These are phyloP conservation scores for Ellobius talpinus DNA, from an alignment of 2,113 vertebrate species.

Conservation along the genomic window DNA sequence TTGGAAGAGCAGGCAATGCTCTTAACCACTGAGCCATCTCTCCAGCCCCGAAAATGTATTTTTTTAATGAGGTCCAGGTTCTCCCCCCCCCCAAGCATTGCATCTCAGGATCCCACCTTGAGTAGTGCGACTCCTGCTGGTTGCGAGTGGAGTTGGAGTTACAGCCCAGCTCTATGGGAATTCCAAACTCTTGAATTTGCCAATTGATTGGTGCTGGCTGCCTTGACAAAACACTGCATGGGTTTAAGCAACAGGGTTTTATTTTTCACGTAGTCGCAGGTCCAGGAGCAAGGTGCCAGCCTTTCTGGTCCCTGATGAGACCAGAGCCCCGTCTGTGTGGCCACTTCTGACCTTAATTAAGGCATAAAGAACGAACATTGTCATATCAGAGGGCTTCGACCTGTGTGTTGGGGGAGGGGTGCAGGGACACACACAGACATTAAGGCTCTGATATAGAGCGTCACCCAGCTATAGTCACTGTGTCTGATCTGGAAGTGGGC, in stretches of 20 bases:
- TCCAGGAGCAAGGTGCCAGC: neutral
- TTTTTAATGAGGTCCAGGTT: fast-evolving
- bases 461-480: neutral
- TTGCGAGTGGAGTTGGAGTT: neutral
- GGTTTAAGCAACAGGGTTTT: fast-evolving
- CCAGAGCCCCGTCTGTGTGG: neutral
- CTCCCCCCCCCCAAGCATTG: fast-evolving
- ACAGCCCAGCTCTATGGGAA: neutral
- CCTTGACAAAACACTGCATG: fast-evolving
- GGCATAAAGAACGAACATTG: fast-evolving
- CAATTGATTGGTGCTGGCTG: fast-evolving
- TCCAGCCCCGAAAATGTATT: too few species aligned
- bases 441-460: too few species aligned
- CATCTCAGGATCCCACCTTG: fast-evolving
- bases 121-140: neutral
- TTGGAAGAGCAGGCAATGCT: too few species aligned
- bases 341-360: neutral
- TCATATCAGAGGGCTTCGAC: fast-evolving
- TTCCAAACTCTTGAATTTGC: fast-evolving
- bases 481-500: neutral
- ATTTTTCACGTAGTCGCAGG: neutral
- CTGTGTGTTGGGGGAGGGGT: fast-evolving
- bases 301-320: neutral
- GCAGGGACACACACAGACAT: fast-evolving
- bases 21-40: too few species aligned